Evolutionary conservation across 2,113 vertebrate genomes (phyloP).

Genomic region (Oncorhynchus kisutch): DNA sequence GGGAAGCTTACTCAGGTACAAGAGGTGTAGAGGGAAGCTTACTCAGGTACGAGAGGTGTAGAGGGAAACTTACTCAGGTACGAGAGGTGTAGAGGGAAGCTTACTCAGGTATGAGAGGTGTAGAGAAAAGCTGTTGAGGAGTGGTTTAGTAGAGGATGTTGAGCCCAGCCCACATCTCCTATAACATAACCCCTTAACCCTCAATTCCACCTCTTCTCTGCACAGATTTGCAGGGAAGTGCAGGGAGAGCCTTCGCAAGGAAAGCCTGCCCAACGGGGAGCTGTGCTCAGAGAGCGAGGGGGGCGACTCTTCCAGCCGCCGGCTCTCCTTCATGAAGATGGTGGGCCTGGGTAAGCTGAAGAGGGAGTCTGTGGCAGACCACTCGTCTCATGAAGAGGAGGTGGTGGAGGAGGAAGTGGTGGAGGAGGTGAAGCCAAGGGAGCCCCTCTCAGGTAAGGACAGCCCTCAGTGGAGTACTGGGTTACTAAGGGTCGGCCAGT

Average conservation of each 20-base stretch:
- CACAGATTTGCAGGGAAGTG: conserved; percentile 72
- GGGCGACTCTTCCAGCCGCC: conserved; percentile 61
- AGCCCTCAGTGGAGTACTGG: not conserved
- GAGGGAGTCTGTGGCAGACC: conserved; percentile 71
- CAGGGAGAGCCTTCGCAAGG: conserved; percentile 65
- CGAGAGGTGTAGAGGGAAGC: conserved; percentile 71
- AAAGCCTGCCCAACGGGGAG: conserved; percentile 58
- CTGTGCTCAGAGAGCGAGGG: conserved; percentile 54
- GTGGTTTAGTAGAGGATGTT: no score
- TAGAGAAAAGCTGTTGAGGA: not conserved
- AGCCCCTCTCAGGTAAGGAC: conserved; percentile 82
- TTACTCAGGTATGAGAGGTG: conserved; percentile 63
- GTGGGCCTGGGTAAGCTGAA: conserved; percentile 76
- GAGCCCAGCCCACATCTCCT: no score
- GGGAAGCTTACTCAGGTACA: no score
- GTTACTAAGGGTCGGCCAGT: not conserved
- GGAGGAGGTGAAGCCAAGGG: conserved; percentile 75
- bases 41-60: no score
- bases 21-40: no score
- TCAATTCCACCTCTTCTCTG: not conserved
- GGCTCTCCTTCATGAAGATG: conserved; percentile 80
- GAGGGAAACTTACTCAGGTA: no score
- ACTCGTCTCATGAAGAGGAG: conserved; percentile 61
- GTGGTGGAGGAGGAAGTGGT: conserved; percentile 67
- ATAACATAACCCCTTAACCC: not conserved